These are phyloP conservation scores for Actinemys pallida DNA, from an alignment of 2,113 vertebrate genomes.

Conservation along the genomic window DNA sequence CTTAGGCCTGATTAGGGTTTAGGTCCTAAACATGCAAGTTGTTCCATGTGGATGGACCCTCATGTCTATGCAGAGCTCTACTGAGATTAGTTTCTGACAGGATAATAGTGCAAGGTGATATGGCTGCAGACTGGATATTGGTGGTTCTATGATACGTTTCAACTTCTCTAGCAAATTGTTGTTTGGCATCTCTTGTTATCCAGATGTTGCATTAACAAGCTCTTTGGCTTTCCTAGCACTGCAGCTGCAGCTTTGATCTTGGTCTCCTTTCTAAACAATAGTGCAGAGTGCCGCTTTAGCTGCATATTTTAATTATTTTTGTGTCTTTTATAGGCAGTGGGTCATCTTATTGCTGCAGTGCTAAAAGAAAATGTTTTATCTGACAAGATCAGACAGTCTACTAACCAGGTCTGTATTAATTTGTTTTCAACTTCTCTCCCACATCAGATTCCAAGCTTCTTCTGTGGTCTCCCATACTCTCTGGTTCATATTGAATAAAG, in stretches of 20 bases:
- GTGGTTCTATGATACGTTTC: not conserved
- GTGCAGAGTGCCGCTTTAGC: not conserved
- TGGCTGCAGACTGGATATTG: not conserved
- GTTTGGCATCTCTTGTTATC: not conserved
- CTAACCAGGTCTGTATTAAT: constrained; percentile 83
- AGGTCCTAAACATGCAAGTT: not conserved
- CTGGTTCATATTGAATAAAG: not conserved
- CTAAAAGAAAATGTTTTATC: constrained; percentile 88
- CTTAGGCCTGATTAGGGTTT: not conserved
- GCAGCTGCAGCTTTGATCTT: not conserved
- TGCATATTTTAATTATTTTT: not conserved
- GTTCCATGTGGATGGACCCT: not conserved
- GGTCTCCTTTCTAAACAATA: not conserved
- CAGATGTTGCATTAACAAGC: not conserved
- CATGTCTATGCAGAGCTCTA: rapidly evolving
- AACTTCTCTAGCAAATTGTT: not conserved
- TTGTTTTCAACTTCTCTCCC: not conserved
- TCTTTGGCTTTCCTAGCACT: not conserved
- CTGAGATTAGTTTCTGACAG: not conserved
- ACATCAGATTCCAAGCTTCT: rapidly evolving
- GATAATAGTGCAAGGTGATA: not conserved
- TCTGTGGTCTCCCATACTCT: not conserved
- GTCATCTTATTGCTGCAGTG: constrained; percentile 88
- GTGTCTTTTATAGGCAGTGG: constrained; percentile 83
- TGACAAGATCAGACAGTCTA: constrained; percentile 82